Base-by-base conservation (phyloP, 2,888 invertebrate species). In the Tineola bisselliella region DNA sequence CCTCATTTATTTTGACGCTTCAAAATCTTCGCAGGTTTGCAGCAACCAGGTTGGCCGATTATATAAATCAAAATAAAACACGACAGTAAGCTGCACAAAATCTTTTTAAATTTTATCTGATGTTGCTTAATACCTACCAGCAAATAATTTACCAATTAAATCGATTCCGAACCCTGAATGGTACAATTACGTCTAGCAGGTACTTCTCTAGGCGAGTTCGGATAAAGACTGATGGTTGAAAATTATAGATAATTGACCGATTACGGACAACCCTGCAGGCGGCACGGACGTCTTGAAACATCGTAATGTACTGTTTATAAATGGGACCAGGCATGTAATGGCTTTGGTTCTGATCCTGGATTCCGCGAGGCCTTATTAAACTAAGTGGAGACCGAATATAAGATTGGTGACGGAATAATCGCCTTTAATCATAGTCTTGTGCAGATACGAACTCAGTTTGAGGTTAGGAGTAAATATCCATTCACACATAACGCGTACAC, bases 231-330 rank as follows among this genome's bases (percentile, higher is more conserved):
- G 86, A 86, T 84, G 81, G 82, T 83, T 70, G 77, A 79, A 87
- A 84, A 87, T 87, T 84, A 86, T 70, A 81, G 75, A 84, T 86
- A 84, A 86, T 87, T 82, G 86, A 72, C 76, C 86, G 78, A 84
- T 87, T 84, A 83, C 73, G 61, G 67, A 68, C 70, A 58, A 57
- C 69, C 76, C 82, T 75, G 73, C 72, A 77, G 79, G 72, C 74
- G 54, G 60, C 61, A 31, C 61, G 33, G 48, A 12, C 25, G 52
- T 30, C 62, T 59, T 43, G 59, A 59, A 15, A 44, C 44, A 70
- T 70, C 72, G 72, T 77, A 78, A 78, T 78, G 77, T 77, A 80
- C 82, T 76, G 79, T 81, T 83, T 82, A 82, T 80, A 79, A 82
- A 84, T 80, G 82, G 76, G 59, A 61, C 61, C 61, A 60, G 79